Percentiles rank a stretch among this genome's conserved stretches.
These are phyloP conservation scores for Subanguina moxae DNA, from an alignment of 1,140 invertebrate genomes.

Conservation along the genomic window DNA sequence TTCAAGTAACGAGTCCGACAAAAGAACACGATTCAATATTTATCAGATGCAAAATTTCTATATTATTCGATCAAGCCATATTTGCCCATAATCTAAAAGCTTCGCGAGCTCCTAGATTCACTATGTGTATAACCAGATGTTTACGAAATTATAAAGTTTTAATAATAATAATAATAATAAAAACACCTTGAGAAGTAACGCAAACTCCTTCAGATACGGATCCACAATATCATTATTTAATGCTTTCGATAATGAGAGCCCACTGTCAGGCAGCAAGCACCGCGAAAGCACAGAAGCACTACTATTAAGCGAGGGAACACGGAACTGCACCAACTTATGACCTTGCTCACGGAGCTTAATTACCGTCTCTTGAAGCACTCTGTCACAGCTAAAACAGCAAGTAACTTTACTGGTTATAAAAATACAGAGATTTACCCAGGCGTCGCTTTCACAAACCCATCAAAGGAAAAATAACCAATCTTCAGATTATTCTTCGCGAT, in stretches of 20 bases:
- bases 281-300: slow-evolving; percentile 38
- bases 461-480: slow-evolving; percentile 47
- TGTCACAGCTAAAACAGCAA: slow-evolving; percentile 36
- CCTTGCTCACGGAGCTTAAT: slow-evolving; percentile 39
- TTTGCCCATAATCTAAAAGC: too few relatives aligned
- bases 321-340: slow-evolving; percentile 47
- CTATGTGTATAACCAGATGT: too few relatives aligned
- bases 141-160: too few relatives aligned
- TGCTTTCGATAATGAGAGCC: slow-evolving; percentile 38
- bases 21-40: too few relatives aligned
- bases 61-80: too few relatives aligned
- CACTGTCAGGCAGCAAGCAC: slow-evolving; percentile 45
- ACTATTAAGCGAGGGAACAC: slow-evolving; percentile 35
- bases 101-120: too few relatives aligned
- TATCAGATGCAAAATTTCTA: too few relatives aligned
- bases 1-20: too few relatives aligned
- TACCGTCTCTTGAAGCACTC: slow-evolving; percentile 49
- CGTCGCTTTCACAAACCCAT: slow-evolving; percentile 45
- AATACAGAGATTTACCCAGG: slow-evolving; percentile 36
- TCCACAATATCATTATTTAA: slow-evolving; percentile 45
- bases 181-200: slow-evolving; percentile 37
- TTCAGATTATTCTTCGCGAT: slow-evolving; percentile 27
- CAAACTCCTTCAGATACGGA: slow-evolving; percentile 46
- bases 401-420: not conserved
- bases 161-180: too few relatives aligned